Conservation (phyloP, 2,113 vertebrate species). For the Gadus macrocephalus region DNA sequence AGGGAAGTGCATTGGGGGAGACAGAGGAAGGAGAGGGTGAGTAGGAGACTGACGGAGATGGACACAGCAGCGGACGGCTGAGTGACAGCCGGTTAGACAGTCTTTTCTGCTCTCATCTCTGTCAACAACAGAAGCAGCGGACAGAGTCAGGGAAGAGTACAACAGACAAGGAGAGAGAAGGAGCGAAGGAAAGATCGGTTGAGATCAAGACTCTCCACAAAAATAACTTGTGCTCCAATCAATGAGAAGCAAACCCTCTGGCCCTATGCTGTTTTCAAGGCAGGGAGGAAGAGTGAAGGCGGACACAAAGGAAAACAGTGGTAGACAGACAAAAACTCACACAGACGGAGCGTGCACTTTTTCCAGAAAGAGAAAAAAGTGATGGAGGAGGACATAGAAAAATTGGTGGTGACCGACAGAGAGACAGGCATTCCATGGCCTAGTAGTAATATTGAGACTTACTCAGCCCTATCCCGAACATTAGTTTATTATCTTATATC, state of each 20-base stretch:
- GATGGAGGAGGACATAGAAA: neutral
- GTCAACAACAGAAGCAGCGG: conserved; percentile 48
- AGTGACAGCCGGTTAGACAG: conserved; percentile 63
- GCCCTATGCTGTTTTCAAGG: no score
- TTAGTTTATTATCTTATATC: no score
- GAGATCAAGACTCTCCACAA: neutral
- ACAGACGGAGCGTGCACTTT: no score
- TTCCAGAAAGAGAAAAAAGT: neutral
- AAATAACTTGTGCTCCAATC: conserved; percentile 1
- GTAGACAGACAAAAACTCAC: no score
- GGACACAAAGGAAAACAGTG: no score
- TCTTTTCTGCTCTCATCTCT: conserved; percentile 61
- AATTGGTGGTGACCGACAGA: neutral
- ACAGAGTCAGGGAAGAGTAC: neutral
- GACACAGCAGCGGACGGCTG: conserved; percentile 57
- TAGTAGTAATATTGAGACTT: no score
- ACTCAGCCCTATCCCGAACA: no score
- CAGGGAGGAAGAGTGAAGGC: no score
- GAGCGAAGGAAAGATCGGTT: neutral
- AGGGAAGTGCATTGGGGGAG: no score
- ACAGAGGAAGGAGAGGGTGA: no score
- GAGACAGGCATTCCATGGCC: no score
- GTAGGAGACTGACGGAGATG: conserved; percentile 4
- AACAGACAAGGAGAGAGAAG: conserved; percentile 12
- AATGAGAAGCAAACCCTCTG: neutral